These are phyloP conservation scores for Eumeta japonica DNA, from an alignment of 1,140 invertebrate genomes.

Conservation along the genomic window DNA sequence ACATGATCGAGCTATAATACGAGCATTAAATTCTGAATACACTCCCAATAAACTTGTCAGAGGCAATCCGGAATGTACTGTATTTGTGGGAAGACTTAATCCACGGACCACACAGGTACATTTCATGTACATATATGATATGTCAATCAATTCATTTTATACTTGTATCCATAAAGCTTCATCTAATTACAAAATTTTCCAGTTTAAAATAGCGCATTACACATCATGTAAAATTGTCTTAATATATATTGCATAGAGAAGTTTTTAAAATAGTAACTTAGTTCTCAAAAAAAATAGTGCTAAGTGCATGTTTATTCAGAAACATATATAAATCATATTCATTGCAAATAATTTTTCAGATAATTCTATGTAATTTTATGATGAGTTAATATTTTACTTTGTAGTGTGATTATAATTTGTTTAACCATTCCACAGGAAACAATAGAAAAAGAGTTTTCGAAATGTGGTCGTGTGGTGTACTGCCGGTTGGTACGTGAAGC, in stretches of 20 bases:
- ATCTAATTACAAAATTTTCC: too few relatives aligned
- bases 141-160: slow-evolving; percentile 1
- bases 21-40: slow-evolving; percentile 73
- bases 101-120: slow-evolving; percentile 64
- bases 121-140: background rate
- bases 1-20: slow-evolving; percentile 75
- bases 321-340: too few relatives aligned
- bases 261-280: too few relatives aligned
- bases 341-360: too few relatives aligned
- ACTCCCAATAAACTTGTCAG: slow-evolving; percentile 65
- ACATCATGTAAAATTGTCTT: too few relatives aligned
- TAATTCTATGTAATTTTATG: too few relatives aligned
- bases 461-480: slow-evolving; percentile 67
- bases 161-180: too few relatives aligned
- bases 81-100: slow-evolving; percentile 79
- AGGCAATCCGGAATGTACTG: slow-evolving; percentile 69
- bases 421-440: slow-evolving; percentile 55
- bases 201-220: too few relatives aligned
- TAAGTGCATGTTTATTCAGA: too few relatives aligned
- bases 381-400: background rate
- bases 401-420: background rate
- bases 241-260: too few relatives aligned
- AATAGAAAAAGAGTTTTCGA: slow-evolving; percentile 63
- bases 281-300: too few relatives aligned
- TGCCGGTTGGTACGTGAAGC: slow-evolving; percentile 74